Evolutionary conservation across 2,888 invertebrate species (phyloP).

Genomic region (Meiosimyza decipiens): DNA sequence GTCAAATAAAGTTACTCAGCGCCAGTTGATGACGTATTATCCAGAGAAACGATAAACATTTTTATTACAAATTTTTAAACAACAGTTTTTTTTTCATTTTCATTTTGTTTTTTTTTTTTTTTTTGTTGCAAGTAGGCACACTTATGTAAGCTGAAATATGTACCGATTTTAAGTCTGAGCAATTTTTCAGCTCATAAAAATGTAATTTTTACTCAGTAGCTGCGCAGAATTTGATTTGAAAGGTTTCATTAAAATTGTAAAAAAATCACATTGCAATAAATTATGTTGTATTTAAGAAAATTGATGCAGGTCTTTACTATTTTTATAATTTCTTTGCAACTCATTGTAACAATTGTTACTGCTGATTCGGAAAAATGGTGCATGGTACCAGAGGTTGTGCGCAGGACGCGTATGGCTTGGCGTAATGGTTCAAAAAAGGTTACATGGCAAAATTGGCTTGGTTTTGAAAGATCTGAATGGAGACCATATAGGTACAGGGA

Average conservation of each 20-base stretch:
- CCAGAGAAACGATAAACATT: slow-evolving; percentile 12
- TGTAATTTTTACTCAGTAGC: background rate
- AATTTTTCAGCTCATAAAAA: background rate
- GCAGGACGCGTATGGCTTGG: background rate
- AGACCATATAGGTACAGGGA: background rate
- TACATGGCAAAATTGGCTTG: background rate
- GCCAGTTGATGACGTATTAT: background rate
- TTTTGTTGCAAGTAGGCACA: background rate
- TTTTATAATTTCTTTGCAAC: too few relatives aligned
- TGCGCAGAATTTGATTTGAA: background rate
- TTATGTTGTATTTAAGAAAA: too few relatives aligned
- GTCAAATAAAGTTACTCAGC: background rate
- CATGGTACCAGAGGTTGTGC: background rate
- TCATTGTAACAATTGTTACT: background rate
- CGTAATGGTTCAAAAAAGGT: background rate
- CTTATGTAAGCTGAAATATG: background rate
- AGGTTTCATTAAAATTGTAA: background rate
- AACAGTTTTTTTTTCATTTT: background rate
- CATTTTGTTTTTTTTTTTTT: too few relatives aligned
- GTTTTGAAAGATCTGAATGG: background rate
- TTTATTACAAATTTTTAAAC: slow-evolving; percentile 4
- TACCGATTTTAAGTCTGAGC: background rate
- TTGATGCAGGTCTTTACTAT: too few relatives aligned
- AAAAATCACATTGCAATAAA: background rate
- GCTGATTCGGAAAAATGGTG: slow-evolving; percentile 12